Conservation (phyloP, 1,140 invertebrate species). For the Hylyphantes graminicola region DNA sequence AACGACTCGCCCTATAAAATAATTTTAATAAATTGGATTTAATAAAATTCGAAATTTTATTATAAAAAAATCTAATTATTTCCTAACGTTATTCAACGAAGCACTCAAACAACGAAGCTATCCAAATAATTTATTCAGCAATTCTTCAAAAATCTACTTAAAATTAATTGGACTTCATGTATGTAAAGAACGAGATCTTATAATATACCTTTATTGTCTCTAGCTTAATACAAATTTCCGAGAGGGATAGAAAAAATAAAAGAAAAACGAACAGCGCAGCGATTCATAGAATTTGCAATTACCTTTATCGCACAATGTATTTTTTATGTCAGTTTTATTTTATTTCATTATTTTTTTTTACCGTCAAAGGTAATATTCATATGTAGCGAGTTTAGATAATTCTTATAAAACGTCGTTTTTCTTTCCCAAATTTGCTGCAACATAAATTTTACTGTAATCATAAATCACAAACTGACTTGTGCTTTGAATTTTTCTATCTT, state of each 20-base stretch:
- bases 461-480: constrained; percentile 30
- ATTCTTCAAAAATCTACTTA: background rate
- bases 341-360: background rate
- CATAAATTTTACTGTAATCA: constrained; percentile 42
- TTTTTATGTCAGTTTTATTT: constrained; percentile 12
- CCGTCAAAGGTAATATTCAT: constrained; percentile 33
- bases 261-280: background rate
- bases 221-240: constrained; percentile 11
- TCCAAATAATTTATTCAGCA: no score
- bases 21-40: no score
- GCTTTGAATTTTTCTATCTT: background rate
- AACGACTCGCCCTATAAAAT: no score
- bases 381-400: constrained; percentile 44
- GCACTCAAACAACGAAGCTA: no score
- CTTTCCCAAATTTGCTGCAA: constrained; percentile 43
- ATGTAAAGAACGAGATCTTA: constrained; percentile 18
- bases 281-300: constrained; percentile 45
- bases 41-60: no score
- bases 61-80: no score
- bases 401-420: constrained; percentile 14
- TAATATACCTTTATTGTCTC: constrained; percentile 10
- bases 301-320: constrained; percentile 36
- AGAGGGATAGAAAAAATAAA: constrained; percentile 15
- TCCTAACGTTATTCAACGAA: no score
- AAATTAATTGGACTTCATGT: constrained; percentile 29